Conservation (phyloP, 2,888 invertebrate species). For the Salpingus planirostris region DNA sequence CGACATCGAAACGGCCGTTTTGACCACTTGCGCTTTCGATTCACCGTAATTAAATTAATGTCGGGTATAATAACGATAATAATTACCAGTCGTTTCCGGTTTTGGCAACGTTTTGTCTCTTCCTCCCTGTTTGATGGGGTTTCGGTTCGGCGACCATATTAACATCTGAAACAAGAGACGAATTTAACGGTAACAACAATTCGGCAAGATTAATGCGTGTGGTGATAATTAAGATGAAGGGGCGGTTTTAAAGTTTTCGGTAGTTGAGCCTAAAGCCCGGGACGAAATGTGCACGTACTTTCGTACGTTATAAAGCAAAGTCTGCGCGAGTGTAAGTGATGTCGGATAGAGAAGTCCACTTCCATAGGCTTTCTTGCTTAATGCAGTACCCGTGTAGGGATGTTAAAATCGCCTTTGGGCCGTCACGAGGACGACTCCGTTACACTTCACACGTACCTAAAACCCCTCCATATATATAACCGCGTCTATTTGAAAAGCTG, state of each 20-base stretch:
- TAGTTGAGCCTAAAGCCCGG: neutral
- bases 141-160: constrained; percentile 72
- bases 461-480: no score
- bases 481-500: no score
- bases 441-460: constrained; percentile 28
- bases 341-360: no score
- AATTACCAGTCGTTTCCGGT: constrained; percentile 60
- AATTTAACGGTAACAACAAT: neutral
- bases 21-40: no score
- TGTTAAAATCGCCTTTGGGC: constrained; percentile 41
- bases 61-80: neutral
- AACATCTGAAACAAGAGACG: constrained; percentile 52
- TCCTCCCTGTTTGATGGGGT: constrained; percentile 60
- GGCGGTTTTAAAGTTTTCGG: neutral
- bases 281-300: no score
- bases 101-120: constrained; percentile 56
- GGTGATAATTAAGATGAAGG: neutral
- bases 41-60: no score
- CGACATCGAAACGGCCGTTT: no score
- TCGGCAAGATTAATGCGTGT: no score
- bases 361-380: constrained; percentile 37
- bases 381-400: constrained; percentile 43
- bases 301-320: no score
- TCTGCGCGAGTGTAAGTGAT: no score
- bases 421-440: constrained; percentile 32